Base-by-base conservation (phyloP, 2,113 vertebrate genomes). In the Oryzias melastigma region DNA sequence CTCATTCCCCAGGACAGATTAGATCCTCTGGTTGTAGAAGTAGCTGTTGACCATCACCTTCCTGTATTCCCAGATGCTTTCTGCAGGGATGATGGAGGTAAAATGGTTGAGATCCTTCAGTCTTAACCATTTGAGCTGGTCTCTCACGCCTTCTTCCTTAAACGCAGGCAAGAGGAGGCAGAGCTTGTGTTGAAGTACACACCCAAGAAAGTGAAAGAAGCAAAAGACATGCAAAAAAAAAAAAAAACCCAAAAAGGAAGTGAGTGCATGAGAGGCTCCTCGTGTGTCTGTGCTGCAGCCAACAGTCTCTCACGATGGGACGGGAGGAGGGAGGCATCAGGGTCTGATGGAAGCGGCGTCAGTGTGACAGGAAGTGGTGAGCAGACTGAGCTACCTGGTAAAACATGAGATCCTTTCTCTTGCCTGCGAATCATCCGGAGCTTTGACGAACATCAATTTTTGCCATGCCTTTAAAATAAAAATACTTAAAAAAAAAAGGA, bases 291-390 rank as follows among this genome's bases (percentile, higher is more conserved):
- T 71, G 74, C 71, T 80, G 65, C 68, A 48, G 66, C 25, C 45
- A 55, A 53, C 48, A 48, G 47, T 35, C 35, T 35, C 35, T 12
- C 22, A 27, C 43, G 60, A 66, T 24, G 53, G 47, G 57, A 53
- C 24, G 57, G 59, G 16, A 70, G 35, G 25, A 75, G 46, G 29
- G 16, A 47, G 25, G 68, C 40, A 65, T 40, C 4, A 48, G 62
- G 68, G 63, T 77, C 62, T 76, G 49, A 13, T 55, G 49, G 58
- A 85, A 74, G 58, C 45, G 29, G 20, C 55, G 59, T 64, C 55
- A 65, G 4, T 48, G 19, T 46, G 75, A 78, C 77, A 85, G 81
- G 82, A 85, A 89, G 64, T 87, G 86, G 88, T 35, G 88, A 88
- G 87, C 63, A 84, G 79, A 35, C 35, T 76, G 62, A 85, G 14